A percentile compares a stretch with the other conserved stretches of the same genome.
Evolutionary conservation across 2,797 vertebrate genomes (phyloP).

Genomic region (Hydrophis major): DNA sequence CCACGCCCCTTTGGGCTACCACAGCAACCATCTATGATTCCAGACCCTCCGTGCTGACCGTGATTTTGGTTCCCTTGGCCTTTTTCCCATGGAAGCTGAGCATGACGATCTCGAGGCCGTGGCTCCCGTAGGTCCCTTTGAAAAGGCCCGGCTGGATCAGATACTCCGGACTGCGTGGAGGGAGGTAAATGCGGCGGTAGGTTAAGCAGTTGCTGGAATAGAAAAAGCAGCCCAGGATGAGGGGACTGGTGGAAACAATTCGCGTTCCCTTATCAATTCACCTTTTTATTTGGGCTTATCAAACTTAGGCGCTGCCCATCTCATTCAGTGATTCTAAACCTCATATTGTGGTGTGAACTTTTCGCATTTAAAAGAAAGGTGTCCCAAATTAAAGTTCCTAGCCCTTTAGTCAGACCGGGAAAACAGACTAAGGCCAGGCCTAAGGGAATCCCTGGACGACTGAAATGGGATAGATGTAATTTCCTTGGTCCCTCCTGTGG

Average conservation of each 20-base stretch:
- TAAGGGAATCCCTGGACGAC: neutral
- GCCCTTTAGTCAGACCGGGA: neutral
- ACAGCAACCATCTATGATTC: neutral
- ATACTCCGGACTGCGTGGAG: slow-evolving; percentile 81
- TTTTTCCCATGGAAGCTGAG: slow-evolving; percentile 88
- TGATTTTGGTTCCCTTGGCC: slow-evolving; percentile 94
- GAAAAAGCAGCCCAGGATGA: neutral
- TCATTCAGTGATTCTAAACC: neutral
- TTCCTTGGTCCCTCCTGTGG: neutral
- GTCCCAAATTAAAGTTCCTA: neutral
- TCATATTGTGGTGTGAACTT: neutral
- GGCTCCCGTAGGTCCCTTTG: slow-evolving; percentile 97
- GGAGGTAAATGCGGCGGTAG: slow-evolving; percentile 95
- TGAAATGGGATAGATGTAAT: neutral
- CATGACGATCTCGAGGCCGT: slow-evolving; percentile 97
- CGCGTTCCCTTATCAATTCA: neutral
- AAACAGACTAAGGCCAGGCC: neutral
- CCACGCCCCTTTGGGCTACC: too few species aligned
- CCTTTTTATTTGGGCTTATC: neutral
- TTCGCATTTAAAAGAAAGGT: neutral
- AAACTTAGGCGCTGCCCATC: neutral
- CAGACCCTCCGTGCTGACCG: slow-evolving; percentile 73
- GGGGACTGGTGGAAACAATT: neutral
- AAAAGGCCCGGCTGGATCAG: slow-evolving; percentile 92
- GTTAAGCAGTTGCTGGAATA: slow-evolving; percentile 92